These are phyloP conservation scores for Margaritifera margaritifera DNA, from an alignment of 2,888 invertebrate species.

Conservation along the genomic window DNA sequence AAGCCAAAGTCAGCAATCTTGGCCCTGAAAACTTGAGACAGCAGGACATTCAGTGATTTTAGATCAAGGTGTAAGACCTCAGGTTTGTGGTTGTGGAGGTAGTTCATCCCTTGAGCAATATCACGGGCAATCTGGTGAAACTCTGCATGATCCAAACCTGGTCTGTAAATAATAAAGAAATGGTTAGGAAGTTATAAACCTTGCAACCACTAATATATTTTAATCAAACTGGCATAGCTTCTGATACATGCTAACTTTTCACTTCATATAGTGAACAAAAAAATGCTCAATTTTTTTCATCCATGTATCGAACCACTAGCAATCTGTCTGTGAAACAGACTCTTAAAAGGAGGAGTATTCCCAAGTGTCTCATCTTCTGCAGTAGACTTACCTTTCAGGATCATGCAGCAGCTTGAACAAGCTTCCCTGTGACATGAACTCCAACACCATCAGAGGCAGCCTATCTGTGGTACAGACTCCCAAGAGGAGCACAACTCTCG, in stretches of 20 bases:
- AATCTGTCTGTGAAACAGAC: too few relatives aligned
- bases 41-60: conserved; percentile 66
- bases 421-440: conserved; percentile 65
- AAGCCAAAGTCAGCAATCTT: conserved; percentile 71
- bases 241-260: too few relatives aligned
- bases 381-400: conserved; percentile 38
- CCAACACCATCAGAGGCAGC: conserved; percentile 65
- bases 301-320: too few relatives aligned
- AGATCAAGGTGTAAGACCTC: conserved; percentile 67
- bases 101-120: conserved; percentile 66
- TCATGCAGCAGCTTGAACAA: conserved; percentile 59
- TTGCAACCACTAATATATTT: too few relatives aligned
- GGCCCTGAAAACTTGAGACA: conserved; percentile 57
- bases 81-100: conserved; percentile 65
- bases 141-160: conserved; percentile 58
- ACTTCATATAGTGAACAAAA: too few relatives aligned
- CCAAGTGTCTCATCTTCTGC: neutral
- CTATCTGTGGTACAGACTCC: conserved; percentile 60
- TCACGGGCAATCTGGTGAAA: conserved; percentile 65
- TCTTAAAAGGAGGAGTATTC: neutral
- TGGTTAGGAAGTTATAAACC: too few relatives aligned
- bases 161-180: conserved; percentile 34
- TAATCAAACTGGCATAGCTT: too few relatives aligned
- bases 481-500: conserved; percentile 62
- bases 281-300: too few relatives aligned